Evolutionary conservation across 2,797 vertebrate genomes (phyloP), one percentile per base, ranked within the genome.

Genomic region (Squalus acanthias): DNA sequence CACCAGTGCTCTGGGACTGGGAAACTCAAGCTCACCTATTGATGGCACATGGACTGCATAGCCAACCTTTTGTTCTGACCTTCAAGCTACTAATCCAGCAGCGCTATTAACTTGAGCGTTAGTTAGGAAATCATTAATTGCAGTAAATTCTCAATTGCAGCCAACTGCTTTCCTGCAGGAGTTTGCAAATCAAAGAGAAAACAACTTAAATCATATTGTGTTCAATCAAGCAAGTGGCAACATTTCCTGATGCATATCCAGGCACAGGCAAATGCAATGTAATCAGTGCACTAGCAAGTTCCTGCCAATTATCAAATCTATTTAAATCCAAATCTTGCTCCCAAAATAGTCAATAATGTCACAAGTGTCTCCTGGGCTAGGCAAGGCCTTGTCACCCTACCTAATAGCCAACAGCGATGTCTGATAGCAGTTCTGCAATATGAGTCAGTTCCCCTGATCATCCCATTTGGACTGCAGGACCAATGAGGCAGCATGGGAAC

Each of bases 101-200:
- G 74, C 2, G 53, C 88, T 63, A 33, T 63, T 60, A 60, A 63
- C 29, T 60, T 60, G 13, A 91, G 29, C 53, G 29, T 20, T 29
- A 63, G 88, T 91, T 60, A 91, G 88, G 88, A 91, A 91, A 91
- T 91, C 88, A 91, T 63, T 91, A 91, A 91, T 91, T 91, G 88
- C 88, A 91, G 57, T 20, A 91, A 91, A 91, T 17, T 39, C 79
- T 82, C 79, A 46, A 82, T 82, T 82, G 79, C 79, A 17, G 13
- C 5, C 29, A 76, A 76, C 20, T 60, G 53, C 53, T 60, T 91
- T 91, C 26, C 88, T 91, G 24, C 88, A 63, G 29, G 88, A 60
- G 88, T 46, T 60, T 60, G 88, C 22, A 91, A 60, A 29, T 91
- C 88, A 26, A 26, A 63, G 53, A 57, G 33, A 60, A 91, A 60